Percentiles rank a stretch among this genome's conserved stretches.
These are phyloP conservation scores for Geococcyx californianus DNA, from an alignment of 2,113 vertebrate genomes.

Conservation along the genomic window DNA sequence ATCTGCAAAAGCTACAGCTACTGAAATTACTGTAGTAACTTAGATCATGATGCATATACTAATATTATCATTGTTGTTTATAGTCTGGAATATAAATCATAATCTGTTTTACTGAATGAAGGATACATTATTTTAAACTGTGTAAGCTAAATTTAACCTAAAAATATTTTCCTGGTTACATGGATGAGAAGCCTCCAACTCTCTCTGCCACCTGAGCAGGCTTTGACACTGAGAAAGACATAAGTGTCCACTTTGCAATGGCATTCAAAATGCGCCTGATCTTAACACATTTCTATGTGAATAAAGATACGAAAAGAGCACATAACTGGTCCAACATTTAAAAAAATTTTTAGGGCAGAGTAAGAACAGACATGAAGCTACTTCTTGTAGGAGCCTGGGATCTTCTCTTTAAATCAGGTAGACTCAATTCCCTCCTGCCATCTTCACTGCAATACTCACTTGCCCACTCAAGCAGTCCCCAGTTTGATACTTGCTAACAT, in stretches of 20 bases:
- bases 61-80: not conserved
- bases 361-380: not conserved
- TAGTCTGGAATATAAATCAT: not conserved
- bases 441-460: not conserved
- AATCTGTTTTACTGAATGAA: not conserved
- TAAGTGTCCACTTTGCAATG: not conserved
- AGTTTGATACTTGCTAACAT: not conserved
- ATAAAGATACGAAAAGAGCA: not conserved
- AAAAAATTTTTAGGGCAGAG: not conserved
- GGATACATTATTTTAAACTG: not conserved
- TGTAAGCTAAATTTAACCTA: not conserved
- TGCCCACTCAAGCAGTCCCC: not conserved
- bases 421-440: not conserved
- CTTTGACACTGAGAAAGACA: not conserved
- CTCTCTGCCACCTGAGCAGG: not conserved
- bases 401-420: not conserved
- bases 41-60: not conserved
- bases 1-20: slow-evolving; percentile 60
- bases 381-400: not conserved
- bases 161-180: not conserved
- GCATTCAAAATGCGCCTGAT: not conserved
- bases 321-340: not conserved
- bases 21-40: not conserved
- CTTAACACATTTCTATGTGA: not conserved
- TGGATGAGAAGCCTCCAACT: not conserved